Evolutionary conservation across 1,140 invertebrate genomes (phyloP).

Genomic region (Theocolax elegans): DNA sequence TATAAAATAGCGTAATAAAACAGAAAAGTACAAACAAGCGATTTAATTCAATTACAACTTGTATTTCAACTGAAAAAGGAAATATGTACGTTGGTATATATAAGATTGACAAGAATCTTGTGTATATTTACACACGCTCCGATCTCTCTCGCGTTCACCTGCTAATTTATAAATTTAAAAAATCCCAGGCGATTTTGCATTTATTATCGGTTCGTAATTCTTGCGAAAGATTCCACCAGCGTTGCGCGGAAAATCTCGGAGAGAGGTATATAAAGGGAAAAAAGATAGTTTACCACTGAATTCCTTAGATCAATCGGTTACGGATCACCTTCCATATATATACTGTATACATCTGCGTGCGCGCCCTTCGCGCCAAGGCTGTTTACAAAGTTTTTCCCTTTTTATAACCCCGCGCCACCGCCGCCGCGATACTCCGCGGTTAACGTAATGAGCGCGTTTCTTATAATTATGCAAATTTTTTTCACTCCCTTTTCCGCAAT

Average conservation of each 20-base stretch:
- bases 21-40: too few species aligned
- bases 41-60: too few species aligned
- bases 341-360: not conserved
- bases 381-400: not conserved
- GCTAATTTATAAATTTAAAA: too few species aligned
- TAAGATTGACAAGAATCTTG: too few species aligned
- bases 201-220: constrained; percentile 1
- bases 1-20: too few species aligned
- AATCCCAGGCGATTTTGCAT: too few species aligned
- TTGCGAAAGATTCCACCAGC: not conserved
- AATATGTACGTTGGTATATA: too few species aligned
- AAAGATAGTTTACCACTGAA: not conserved
- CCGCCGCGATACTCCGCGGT: not conserved
- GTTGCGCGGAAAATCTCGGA: not conserved
- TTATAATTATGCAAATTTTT: too few species aligned
- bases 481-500: not conserved
- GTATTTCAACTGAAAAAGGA: too few species aligned
- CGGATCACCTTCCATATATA: not conserved
- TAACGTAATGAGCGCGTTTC: not conserved
- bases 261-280: not conserved
- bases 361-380: not conserved
- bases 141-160: too few species aligned
- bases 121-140: too few species aligned
- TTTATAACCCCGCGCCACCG: too few species aligned
- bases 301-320: constrained; percentile 18